These are phyloP conservation scores for Cynodonichthys magdalenae DNA, from an alignment of 2,797 vertebrate genomes.

Conservation along the genomic window DNA sequence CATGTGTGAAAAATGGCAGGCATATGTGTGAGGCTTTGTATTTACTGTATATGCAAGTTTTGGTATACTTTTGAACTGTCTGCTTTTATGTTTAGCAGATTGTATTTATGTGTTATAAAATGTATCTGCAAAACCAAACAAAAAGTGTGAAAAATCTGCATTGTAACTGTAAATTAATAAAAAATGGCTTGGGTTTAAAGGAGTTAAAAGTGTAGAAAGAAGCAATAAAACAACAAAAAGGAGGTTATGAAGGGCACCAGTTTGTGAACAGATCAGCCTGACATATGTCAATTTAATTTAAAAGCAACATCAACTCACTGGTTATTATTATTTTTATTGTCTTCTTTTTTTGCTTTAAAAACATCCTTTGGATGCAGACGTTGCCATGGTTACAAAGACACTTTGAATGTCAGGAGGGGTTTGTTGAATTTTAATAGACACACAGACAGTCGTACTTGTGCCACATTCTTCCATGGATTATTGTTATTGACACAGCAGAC, in stretches of 20 bases:
- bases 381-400: slow-evolving; percentile 58
- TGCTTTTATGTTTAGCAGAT: not conserved
- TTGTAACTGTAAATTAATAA: not conserved
- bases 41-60: slow-evolving; percentile 1
- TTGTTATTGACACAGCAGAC: slow-evolving; percentile 30
- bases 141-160: not conserved
- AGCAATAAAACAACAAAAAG: not conserved
- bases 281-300: slow-evolving; percentile 36
- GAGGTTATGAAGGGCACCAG: slow-evolving; percentile 16
- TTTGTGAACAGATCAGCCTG: slow-evolving; percentile 29
- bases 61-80: not conserved
- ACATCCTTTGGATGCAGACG: slow-evolving; percentile 32
- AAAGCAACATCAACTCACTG: slow-evolving; percentile 27
- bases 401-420: slow-evolving; percentile 44
- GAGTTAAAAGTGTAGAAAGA: not conserved
- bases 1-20: slow-evolving; percentile 10
- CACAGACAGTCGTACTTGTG: slow-evolving; percentile 6
- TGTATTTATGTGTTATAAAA: not conserved
- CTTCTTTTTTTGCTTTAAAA: not conserved
- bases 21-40: not conserved
- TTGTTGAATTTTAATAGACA: slow-evolving; percentile 43
- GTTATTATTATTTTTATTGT: slow-evolving; percentile 3
- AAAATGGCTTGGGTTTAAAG: not conserved
- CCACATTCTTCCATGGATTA: slow-evolving; percentile 21
- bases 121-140: not conserved